Percentiles rank a stretch among this genome's conserved stretches.
These are phyloP conservation scores for Parascotia fuliginaria DNA, from an alignment of 2,888 invertebrate species.

Conservation along the genomic window DNA sequence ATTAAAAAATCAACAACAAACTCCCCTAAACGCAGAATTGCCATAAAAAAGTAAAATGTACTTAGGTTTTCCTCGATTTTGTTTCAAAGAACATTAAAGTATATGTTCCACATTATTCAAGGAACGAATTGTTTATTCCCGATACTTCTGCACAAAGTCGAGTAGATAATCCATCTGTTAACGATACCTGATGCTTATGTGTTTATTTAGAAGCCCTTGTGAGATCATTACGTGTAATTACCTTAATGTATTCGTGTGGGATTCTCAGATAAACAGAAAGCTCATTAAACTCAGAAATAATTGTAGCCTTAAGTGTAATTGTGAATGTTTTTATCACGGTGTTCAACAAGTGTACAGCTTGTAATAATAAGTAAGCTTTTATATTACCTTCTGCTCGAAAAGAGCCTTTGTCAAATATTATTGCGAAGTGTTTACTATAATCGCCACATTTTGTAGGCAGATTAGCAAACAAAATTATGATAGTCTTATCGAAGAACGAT, in stretches of 20 bases:
- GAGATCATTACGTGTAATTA: constrained; percentile 4
- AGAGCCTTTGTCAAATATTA: no score
- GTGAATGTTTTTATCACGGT: no score
- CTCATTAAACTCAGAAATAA: not conserved
- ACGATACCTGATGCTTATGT: constrained; percentile 21
- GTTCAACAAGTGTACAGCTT: no score
- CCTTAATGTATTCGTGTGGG: not conserved
- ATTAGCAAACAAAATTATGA: no score
- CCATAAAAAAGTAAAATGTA: not conserved
- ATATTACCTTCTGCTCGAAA: no score
- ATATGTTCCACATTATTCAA: constrained; percentile 12
- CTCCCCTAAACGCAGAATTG: not conserved
- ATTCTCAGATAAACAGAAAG: not conserved
- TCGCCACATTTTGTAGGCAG: no score
- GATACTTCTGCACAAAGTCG: constrained; percentile 10
- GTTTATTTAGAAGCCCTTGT: constrained; percentile 13
- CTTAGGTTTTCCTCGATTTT: not conserved
- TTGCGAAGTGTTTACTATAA: no score
- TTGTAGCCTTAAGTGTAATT: no score
- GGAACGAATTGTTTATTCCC: constrained; percentile 31
- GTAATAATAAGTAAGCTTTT: no score
- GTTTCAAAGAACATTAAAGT: not conserved
- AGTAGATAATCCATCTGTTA: constrained; percentile 29
- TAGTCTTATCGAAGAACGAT: no score
- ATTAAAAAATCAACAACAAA: no score